These are phyloP conservation scores for Cheilosia urbana DNA, from an alignment of 2,888 invertebrate species.

Conservation along the genomic window DNA sequence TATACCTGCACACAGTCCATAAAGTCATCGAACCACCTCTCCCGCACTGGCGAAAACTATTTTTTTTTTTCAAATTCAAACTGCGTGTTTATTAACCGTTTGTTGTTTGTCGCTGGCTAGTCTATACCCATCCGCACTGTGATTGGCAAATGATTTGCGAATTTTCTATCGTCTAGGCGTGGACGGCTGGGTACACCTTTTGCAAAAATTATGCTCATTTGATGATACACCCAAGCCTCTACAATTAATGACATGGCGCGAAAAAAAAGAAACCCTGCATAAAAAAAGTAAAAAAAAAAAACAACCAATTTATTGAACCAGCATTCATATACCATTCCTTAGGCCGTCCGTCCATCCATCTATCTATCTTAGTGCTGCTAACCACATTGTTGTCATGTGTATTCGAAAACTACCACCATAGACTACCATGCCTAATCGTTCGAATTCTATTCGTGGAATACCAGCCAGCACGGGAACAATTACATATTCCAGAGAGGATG, in stretches of 20 bases:
- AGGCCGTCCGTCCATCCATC: conserved; percentile 53
- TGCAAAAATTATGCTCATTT: conserved; percentile 50
- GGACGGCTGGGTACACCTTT: conserved; percentile 46
- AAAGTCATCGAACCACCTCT: conserved; percentile 61
- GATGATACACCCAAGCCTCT: conserved; percentile 38
- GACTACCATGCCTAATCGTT: conserved; percentile 35
- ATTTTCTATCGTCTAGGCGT: conserved; percentile 68
- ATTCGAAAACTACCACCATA: conserved; percentile 7
- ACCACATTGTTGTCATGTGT: conserved; percentile 52
- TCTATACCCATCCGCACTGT: conserved; percentile 35
- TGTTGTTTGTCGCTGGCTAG: conserved; percentile 60
- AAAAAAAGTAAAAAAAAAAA: conserved; percentile 7
- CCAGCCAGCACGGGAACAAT: conserved; percentile 41
- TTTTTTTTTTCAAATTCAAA: conserved; percentile 51
- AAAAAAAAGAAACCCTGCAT: conserved; percentile 34
- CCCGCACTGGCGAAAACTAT: conserved; percentile 15
- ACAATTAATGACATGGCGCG: conserved; percentile 62
- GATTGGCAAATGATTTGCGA: conserved; percentile 70
- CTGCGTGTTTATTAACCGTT: conserved; percentile 50
- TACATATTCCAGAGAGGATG: conserved; percentile 70
- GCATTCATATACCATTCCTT: conserved; percentile 65
- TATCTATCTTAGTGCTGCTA: conserved; percentile 32
- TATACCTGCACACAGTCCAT: not conserved
- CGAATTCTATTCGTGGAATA: conserved; percentile 65
- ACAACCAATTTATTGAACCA: conserved; percentile 59